Evolutionary conservation across 2,113 vertebrate genomes (phyloP), one percentile per base, ranked within the genome.

Genomic region (Oreotrochilus melanogaster): DNA sequence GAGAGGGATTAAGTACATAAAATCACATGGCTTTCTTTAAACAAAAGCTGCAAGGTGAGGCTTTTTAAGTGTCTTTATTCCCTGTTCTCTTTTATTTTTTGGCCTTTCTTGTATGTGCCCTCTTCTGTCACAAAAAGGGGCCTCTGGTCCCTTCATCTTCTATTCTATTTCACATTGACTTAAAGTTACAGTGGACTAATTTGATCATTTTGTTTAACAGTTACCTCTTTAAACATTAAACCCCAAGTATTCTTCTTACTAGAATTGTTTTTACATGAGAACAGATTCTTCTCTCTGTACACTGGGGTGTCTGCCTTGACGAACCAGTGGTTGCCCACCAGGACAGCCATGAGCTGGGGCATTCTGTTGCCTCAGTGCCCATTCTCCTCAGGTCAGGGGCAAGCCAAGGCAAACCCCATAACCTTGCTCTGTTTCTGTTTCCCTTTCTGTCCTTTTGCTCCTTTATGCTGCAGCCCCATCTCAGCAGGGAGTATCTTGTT

Each of bases 191-290:
- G 31, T 45, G 72, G 73, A 61, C 37, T 89, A 80, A 92, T 86
- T 88, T 84, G 87, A 86, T 88, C 78, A 51, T 87, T 90, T 50
- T 56, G 1, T 85, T 86, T 80, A 94, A 74, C 10, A 58, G 61
- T 64, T 82, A 66, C 31, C 53, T 50, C 50, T 95, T 86, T 84
- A 78, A 94, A 86, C 67, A 78, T 51, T 79, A 86, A 73, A 76
- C 17, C 21, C 24, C 17, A 50, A 23, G 9, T 39, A 66, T 62
- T 92, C 31, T 30, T 84, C 13, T 53, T 64, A 57, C 27, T 51
- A 25, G 56, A 11, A 47, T 28, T 37, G 11, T 28, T 76, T 86
- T 74, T 57, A 83, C 18, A 88, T 51, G 39, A 39, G 70, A 91
- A 39, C 22, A 66, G 11, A 48, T 42, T 90, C 22, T 83, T 76